Evolutionary conservation across 2,888 invertebrate genomes (phyloP).

Genomic region (Hirudinaria manillensis): DNA sequence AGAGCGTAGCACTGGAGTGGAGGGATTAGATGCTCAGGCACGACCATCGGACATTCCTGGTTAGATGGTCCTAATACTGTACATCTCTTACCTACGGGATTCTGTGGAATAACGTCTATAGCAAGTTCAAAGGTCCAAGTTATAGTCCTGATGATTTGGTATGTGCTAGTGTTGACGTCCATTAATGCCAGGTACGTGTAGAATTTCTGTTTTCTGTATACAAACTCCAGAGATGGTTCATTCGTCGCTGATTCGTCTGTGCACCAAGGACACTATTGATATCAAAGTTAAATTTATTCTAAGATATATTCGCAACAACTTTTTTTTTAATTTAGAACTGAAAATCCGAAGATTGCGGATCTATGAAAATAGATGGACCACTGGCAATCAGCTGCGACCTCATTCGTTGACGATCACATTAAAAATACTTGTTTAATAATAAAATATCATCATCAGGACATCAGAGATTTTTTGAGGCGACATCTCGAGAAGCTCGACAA

Average conservation of each 20-base stretch:
- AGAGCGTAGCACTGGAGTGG: slow-evolving; percentile 32
- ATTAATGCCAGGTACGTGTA: slow-evolving; percentile 53
- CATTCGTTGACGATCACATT: too few species aligned
- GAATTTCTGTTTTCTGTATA: slow-evolving; percentile 52
- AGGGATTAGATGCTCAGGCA: slow-evolving; percentile 11
- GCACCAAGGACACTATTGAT: slow-evolving; percentile 48
- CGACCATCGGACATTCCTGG: slow-evolving; percentile 36
- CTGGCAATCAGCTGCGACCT: too few species aligned
- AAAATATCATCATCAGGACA: too few species aligned
- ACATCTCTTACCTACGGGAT: slow-evolving; percentile 49
- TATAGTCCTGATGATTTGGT: slow-evolving; percentile 50
- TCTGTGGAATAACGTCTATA: slow-evolving; percentile 49
- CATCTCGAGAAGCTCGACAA: too few species aligned
- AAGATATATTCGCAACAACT: too few species aligned
- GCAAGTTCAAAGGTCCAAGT: slow-evolving; percentile 51
- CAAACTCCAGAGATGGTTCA: slow-evolving; percentile 50
- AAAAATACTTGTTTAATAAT: too few species aligned
- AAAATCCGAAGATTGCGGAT: too few species aligned
- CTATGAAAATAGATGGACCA: too few species aligned
- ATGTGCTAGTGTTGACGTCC: slow-evolving; percentile 48
- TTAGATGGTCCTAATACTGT: slow-evolving; percentile 39
- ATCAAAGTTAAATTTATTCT: slow-evolving; percentile 25
- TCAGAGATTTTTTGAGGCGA: too few species aligned
- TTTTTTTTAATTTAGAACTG: not conserved
- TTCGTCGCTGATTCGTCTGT: slow-evolving; percentile 48